Evolutionary conservation across 1,140 invertebrate genomes (phyloP).

Genomic region (Scaptomyza hsui): DNA sequence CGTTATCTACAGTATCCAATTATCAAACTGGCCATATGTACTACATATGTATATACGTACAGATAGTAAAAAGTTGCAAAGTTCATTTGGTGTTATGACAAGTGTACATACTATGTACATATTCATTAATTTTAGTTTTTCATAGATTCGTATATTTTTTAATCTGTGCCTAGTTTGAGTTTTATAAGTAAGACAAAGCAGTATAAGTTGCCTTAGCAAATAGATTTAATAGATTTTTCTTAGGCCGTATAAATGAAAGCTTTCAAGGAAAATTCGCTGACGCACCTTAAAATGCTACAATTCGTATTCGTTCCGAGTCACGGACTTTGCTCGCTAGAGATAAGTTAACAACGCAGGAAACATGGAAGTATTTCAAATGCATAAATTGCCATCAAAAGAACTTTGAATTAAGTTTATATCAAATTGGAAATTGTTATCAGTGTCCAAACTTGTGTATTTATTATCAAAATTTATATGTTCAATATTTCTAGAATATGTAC

Average conservation of each 20-base stretch:
- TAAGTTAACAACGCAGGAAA: not conserved
- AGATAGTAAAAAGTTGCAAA: slow-evolving; percentile 25
- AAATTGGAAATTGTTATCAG: slow-evolving; percentile 15
- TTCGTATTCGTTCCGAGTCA: too few relatives aligned
- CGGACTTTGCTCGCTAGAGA: slow-evolving; percentile 3
- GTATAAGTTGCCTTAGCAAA: too few relatives aligned
- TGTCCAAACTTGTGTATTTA: not conserved
- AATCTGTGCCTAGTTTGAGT: too few relatives aligned
- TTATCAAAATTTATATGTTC: slow-evolving; percentile 1
- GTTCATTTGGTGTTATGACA: slow-evolving; percentile 14
- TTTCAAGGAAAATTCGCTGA: not conserved
- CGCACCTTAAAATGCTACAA: not conserved
- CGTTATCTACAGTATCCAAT: slow-evolving; percentile 42
- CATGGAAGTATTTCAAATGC: not conserved
- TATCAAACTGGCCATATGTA: slow-evolving; percentile 28
- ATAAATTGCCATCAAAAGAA: not conserved
- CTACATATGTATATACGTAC: not conserved
- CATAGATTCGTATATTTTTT: too few relatives aligned
- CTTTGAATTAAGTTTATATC: not conserved
- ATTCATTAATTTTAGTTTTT: not conserved
- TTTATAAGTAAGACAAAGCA: too few relatives aligned
- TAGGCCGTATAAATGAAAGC: too few relatives aligned
- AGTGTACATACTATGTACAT: not conserved
- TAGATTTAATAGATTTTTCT: too few relatives aligned
- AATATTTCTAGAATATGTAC: not conserved